These are phyloP conservation scores for Ridgeia piscesae DNA, from an alignment of 1,140 invertebrate species.

Conservation along the genomic window DNA sequence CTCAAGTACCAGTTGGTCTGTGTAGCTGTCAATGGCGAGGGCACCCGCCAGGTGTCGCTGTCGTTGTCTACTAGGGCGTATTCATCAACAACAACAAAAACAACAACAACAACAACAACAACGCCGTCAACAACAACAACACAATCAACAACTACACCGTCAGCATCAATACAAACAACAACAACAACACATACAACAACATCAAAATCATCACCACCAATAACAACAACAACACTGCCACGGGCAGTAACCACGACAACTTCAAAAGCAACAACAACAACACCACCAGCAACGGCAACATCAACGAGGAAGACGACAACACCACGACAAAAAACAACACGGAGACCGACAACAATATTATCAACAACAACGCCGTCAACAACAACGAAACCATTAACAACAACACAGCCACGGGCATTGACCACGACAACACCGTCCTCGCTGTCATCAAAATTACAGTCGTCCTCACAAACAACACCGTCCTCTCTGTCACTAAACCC, in stretches of 20 bases:
- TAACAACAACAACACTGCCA: neutral
- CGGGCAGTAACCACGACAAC: neutral
- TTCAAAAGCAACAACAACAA: neutral
- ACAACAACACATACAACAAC: neutral
- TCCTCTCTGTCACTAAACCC: too few species aligned
- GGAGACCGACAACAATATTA: neutral
- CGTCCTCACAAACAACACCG: too few species aligned
- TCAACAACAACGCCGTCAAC: neutral
- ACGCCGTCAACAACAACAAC: neutral
- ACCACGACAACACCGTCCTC: too few species aligned
- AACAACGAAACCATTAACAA: neutral
- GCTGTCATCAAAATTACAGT: too few species aligned
- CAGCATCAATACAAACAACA: neutral
- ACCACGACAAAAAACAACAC: neutral
- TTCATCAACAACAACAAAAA: neutral
- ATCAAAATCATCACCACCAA: neutral
- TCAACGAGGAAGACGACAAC: neutral
- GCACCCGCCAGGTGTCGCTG: neutral
- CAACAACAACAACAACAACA: neutral
- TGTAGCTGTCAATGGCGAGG: neutral
- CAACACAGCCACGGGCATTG: too few species aligned
- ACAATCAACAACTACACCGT: neutral
- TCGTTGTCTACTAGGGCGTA: neutral
- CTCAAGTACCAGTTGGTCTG: neutral
- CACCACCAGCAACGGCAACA: neutral